Conservation (phyloP, 2,888 invertebrate species). For the Zele albiditarsus region DNA sequence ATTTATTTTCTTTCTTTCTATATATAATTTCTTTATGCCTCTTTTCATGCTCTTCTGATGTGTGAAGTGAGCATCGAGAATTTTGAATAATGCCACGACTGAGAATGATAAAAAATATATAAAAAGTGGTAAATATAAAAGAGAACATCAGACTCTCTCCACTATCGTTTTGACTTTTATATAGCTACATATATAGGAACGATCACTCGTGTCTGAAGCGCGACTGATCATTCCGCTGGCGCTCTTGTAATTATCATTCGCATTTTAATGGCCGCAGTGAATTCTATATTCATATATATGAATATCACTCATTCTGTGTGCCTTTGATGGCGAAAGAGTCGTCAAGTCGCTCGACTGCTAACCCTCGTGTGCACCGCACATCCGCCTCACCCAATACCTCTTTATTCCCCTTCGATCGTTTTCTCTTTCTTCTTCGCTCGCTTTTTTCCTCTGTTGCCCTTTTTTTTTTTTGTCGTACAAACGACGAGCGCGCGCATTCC, state of each 20-base stretch:
- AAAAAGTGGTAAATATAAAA: constrained; percentile 3
- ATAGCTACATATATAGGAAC: background rate
- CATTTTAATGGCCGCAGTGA: constrained; percentile 55
- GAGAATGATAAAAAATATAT: constrained; percentile 16
- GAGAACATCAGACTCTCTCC: constrained; percentile 24
- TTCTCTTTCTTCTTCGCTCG: constrained; percentile 12
- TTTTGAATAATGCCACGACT: constrained; percentile 23
- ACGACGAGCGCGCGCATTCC: constrained; percentile 1
- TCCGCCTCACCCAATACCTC: constrained; percentile 9
- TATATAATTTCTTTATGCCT: background rate
- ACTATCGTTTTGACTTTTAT: constrained; percentile 4
- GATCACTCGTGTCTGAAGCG: constrained; percentile 33
- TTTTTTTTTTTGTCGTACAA: constrained; percentile 10
- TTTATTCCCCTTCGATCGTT: constrained; percentile 26
- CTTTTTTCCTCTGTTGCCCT: background rate
- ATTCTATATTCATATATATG: constrained; percentile 41
- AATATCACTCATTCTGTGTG: constrained; percentile 45
- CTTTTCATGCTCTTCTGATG: background rate
- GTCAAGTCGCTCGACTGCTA: constrained; percentile 45
- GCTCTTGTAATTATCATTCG: constrained; percentile 73
- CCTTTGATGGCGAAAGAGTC: constrained; percentile 66
- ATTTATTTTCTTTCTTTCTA: background rate
- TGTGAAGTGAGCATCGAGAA: constrained; percentile 18
- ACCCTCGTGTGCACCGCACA: constrained; percentile 27
- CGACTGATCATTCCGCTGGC: constrained; percentile 65